Conservation (phyloP, 2,113 vertebrate species). For the Mesembrinibis cayennensis region DNA sequence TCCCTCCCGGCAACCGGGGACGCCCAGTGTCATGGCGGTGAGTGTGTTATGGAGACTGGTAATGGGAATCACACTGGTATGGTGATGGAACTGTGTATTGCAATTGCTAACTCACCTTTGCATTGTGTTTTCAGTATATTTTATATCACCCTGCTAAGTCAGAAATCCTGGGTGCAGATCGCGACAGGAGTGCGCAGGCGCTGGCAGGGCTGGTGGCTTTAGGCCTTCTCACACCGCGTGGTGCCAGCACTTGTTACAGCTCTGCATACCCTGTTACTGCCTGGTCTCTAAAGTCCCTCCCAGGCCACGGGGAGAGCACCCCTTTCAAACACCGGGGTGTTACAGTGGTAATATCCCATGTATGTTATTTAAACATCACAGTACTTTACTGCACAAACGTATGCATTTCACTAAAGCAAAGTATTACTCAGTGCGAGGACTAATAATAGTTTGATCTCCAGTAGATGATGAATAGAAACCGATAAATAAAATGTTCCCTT, state of each 20-base stretch:
- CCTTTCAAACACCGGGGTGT: not conserved
- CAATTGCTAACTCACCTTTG: too few relatives aligned
- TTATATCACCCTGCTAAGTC: not conserved
- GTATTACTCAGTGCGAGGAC: not conserved
- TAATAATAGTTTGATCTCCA: not conserved
- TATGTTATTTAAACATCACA: not conserved
- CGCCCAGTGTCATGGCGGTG: rapidly evolving
- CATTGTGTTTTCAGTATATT: not conserved
- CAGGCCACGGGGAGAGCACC: not conserved
- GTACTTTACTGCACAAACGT: not conserved
- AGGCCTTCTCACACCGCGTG: not conserved
- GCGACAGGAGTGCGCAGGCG: not conserved
- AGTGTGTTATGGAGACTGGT: not conserved
- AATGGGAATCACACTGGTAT: not conserved
- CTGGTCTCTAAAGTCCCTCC: not conserved
- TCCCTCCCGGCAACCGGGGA: rapidly evolving
- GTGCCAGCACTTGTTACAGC: not conserved
- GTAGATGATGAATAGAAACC: not conserved
- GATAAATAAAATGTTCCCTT: not conserved
- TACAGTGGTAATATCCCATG: too few relatives aligned
- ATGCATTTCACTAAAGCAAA: not conserved
- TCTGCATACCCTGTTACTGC: not conserved
- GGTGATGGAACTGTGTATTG: not conserved
- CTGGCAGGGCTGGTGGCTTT: not conserved
- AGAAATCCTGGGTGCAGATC: not conserved